Percentiles rank a stretch among this genome's conserved stretches.
These are phyloP conservation scores for Okamejei kenojei DNA, from an alignment of 2,797 vertebrate genomes.

Conservation along the genomic window DNA sequence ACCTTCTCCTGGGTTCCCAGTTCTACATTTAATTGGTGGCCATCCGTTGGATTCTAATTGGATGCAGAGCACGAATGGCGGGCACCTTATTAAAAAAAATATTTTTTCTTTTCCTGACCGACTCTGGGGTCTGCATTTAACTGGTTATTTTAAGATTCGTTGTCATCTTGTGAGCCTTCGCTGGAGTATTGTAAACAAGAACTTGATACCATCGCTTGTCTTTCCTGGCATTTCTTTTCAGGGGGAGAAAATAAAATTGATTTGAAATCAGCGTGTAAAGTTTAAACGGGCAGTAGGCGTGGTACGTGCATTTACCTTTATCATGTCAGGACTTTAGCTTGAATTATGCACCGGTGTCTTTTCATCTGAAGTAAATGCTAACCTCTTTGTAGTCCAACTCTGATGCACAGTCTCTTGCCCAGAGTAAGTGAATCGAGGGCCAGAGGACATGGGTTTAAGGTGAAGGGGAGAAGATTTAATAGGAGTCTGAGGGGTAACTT, in stretches of 20 bases:
- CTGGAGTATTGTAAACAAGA: conserved; percentile 3
- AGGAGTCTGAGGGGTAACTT: too few species aligned
- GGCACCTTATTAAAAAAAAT: neutral
- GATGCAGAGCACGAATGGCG: neutral
- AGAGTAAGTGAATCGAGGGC: too few species aligned
- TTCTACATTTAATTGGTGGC: conserved; percentile 11
- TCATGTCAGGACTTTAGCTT: neutral
- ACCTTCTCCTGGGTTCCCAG: neutral
- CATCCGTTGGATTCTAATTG: conserved; percentile 14
- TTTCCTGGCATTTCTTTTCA: neutral
- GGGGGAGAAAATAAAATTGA: neutral
- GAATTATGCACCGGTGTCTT: neutral
- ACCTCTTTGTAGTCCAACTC: neutral
- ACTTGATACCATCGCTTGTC: neutral
- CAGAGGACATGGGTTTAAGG: too few species aligned
- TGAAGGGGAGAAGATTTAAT: too few species aligned
- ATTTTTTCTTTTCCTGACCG: neutral
- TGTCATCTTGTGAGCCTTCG: neutral
- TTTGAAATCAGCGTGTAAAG: neutral
- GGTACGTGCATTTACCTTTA: neutral
- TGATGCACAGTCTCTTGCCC: too few species aligned
- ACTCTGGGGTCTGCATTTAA: neutral
- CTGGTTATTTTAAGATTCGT: neutral
- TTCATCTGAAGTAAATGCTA: neutral
- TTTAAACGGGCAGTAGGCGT: neutral